phyloP scores from a whole-genome alignment of 37 sponge, comb jelly and placozoan species.

The Agelas oroides region DNA sequence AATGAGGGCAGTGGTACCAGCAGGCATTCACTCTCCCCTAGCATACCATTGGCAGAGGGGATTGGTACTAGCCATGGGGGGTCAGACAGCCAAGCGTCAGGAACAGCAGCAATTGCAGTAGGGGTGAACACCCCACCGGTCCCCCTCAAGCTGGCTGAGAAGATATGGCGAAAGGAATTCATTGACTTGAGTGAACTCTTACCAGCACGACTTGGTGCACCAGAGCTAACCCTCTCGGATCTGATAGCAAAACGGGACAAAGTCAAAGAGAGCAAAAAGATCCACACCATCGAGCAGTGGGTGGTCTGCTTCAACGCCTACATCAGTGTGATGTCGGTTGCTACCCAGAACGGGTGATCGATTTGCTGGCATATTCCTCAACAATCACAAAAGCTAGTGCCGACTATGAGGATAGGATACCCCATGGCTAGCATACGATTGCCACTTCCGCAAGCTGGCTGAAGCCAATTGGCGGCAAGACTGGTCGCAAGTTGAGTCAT shows the following conservation, averaged over 20 bases:
- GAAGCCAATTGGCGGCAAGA: no score
- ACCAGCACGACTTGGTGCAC: background rate
- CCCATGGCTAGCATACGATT: no score
- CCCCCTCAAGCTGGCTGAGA: background rate
- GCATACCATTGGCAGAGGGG: no score
- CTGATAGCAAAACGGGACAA: background rate
- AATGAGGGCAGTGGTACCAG: no score
- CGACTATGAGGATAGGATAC: constrained; percentile 1
- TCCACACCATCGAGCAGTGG: constrained; percentile 10
- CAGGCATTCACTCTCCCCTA: no score
- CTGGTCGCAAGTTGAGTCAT: no score
- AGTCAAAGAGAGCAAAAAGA: background rate
- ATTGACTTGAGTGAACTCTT: background rate
- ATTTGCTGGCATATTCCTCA: constrained; percentile 1
- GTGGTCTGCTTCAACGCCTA: background rate
- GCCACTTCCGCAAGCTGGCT: no score
- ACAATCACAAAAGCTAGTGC: background rate
- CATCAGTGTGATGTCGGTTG: background rate
- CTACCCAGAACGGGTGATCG: background rate
- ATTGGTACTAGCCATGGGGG: no score
- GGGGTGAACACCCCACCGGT: background rate
- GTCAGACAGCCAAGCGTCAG: background rate
- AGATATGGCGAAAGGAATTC: background rate
- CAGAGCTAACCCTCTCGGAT: background rate
- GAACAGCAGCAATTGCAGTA: background rate